Conservation (phyloP, 2,113 vertebrate genomes). For the Boleophthalmus pectinirostris region DNA sequence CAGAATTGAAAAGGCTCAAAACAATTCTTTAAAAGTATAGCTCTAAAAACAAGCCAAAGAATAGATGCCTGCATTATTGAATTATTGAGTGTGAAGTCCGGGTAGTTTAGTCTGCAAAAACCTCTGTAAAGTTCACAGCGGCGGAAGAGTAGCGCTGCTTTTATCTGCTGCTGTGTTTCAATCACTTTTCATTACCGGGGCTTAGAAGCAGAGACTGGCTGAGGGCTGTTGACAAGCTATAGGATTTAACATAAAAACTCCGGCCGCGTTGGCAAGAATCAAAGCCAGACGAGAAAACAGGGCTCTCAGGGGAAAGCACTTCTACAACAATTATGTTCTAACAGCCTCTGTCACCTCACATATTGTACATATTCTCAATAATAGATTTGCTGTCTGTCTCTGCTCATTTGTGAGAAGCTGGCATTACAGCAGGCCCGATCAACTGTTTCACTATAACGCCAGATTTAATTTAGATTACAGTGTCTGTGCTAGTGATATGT, state of each 20-base stretch:
- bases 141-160: constrained; percentile 31
- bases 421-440: constrained; percentile 15
- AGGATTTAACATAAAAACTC: constrained; percentile 58
- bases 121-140: constrained; percentile 46
- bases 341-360: constrained; percentile 30
- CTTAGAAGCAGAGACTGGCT: constrained; percentile 46
- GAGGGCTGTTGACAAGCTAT: constrained; percentile 63
- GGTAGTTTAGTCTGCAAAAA: constrained; percentile 24
- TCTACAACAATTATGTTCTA: constrained; percentile 59
- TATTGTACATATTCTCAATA: constrained; percentile 39
- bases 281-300: constrained; percentile 50
- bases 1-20: not conserved
- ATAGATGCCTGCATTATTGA: constrained; percentile 22
- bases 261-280: constrained; percentile 50
- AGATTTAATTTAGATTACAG: constrained; percentile 25
- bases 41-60: not conserved
- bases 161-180: constrained; percentile 44
- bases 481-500: constrained; percentile 4
- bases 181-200: constrained; percentile 57
- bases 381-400: constrained; percentile 36
- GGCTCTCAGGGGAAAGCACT: constrained; percentile 34
- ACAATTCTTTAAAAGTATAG: not conserved
- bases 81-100: constrained; percentile 36
- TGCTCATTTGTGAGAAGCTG: constrained; percentile 30
- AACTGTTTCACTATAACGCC: constrained; percentile 21